Evolutionary conservation across 92 coral and sea anemone species (phyloP).

Genomic region (Parazoanthus darwini): DNA sequence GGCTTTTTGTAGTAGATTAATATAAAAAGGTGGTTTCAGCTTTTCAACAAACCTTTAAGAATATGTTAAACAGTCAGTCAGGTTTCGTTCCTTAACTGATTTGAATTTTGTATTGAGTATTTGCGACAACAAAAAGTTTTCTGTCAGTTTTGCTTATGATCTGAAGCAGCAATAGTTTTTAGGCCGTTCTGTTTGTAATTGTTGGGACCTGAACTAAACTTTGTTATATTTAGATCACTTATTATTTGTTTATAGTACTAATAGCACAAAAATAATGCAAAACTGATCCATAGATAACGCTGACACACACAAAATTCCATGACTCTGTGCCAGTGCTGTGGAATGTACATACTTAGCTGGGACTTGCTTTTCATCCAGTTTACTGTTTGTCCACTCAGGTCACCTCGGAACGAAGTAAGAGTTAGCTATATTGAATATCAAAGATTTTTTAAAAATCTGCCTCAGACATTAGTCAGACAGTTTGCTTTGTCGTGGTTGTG

Average conservation of each 20-base stretch:
- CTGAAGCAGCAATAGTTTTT: not conserved
- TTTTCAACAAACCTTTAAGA: constrained; percentile 35
- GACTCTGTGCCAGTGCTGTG: not conserved
- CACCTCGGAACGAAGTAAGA: constrained; percentile 5
- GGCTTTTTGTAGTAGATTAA: not conserved
- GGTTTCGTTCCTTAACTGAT: constrained; percentile 16
- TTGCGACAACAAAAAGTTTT: not conserved
- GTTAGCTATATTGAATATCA: constrained; percentile 4
- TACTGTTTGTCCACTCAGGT: not conserved
- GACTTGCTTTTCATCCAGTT: not conserved
- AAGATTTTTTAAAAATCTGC: constrained; percentile 16
- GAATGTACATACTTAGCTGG: not conserved
- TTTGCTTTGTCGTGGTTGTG: not conserved
- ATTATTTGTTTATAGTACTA: not conserved
- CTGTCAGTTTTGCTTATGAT: not conserved
- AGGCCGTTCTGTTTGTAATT: not conserved
- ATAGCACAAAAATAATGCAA: not conserved
- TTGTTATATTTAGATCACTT: not conserved
- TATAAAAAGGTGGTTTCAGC: not conserved
- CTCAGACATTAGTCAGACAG: constrained; percentile 3
- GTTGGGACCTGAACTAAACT: not conserved
- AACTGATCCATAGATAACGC: not conserved
- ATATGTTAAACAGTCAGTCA: not conserved
- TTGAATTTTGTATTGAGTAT: constrained; percentile 11
- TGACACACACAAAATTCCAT: constrained; percentile 10